Conservation (phyloP, 2,888 invertebrate genomes). For the Dynastes grantii region DNA sequence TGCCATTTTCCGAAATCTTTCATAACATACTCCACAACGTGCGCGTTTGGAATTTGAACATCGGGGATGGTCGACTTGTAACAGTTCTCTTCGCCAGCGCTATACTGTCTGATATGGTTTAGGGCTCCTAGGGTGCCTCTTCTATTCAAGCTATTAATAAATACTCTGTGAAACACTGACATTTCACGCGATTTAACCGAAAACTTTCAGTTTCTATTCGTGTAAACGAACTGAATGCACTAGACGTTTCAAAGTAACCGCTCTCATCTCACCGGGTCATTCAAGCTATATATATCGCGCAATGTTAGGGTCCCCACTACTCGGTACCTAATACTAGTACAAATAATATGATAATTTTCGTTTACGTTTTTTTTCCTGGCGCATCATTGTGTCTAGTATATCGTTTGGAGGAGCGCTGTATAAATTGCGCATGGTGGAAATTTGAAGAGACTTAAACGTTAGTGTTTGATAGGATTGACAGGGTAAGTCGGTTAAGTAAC, state of each 20-base stretch:
- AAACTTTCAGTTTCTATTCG: not conserved
- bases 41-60: slow-evolving; percentile 72
- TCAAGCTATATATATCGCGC: slow-evolving; percentile 18
- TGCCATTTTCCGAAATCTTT: slow-evolving; percentile 72
- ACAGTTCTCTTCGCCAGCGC: slow-evolving; percentile 17
- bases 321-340: too few relatives aligned
- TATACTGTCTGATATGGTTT: slow-evolving; percentile 27
- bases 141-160: slow-evolving; percentile 34
- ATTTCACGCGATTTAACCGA: slow-evolving; percentile 31
- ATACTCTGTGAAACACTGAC: slow-evolving; percentile 45
- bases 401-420: not conserved
- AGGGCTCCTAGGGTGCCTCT: slow-evolving; percentile 34
- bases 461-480: not conserved
- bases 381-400: slow-evolving; percentile 13
- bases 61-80: slow-evolving; percentile 70
- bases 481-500: slow-evolving; percentile 7
- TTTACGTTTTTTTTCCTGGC: slow-evolving; percentile 17
- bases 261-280: slow-evolving; percentile 5
- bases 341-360: slow-evolving; percentile 24
- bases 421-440: not conserved
- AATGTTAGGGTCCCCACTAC: slow-evolving; percentile 8
- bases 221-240: not conserved
- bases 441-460: not conserved
- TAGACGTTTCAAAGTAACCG: slow-evolving; percentile 23
- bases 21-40: slow-evolving; percentile 74